These are phyloP conservation scores for Pleuronectes platessa DNA, from an alignment of 2,113 vertebrate species.

Conservation along the genomic window DNA sequence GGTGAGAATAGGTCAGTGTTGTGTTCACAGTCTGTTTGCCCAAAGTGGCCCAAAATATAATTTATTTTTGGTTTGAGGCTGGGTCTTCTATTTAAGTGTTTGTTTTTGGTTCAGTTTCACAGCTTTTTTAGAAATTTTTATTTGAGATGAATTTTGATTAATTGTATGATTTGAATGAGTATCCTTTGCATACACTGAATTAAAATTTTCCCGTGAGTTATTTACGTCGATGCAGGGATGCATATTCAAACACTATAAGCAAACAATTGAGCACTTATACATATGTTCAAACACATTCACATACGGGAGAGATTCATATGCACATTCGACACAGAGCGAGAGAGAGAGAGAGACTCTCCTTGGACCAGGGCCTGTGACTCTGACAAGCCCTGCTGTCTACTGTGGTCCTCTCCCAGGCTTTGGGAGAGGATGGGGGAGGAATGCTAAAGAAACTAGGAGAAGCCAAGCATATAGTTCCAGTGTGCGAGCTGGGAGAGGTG, in stretches of 20 bases:
- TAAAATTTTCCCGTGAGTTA: background rate
- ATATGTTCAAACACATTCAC: constrained; percentile 23
- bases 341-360: constrained; percentile 18
- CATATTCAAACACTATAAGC: constrained; percentile 24
- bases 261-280: constrained; percentile 5
- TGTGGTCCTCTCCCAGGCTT: constrained; percentile 73
- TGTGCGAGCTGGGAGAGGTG: constrained; percentile 40
- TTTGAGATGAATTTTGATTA: no score
- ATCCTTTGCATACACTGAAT: background rate
- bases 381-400: constrained; percentile 79
- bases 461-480: constrained; percentile 78
- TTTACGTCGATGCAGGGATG: background rate
- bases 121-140: no score
- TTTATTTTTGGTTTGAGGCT: no score
- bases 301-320: constrained; percentile 10
- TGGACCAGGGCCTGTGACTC: constrained; percentile 69
- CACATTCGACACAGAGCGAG: background rate
- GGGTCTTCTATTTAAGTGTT: no score
- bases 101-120: no score
- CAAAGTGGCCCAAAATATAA: no score
- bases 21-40: no score
- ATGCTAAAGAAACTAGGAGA: constrained; percentile 79
- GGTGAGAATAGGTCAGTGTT: no score
- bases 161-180: background rate
- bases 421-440: constrained; percentile 72